Percentiles rank a stretch among this genome's conserved stretches.
These are phyloP conservation scores for Otis tarda DNA, from an alignment of 2,113 vertebrate genomes.

Conservation along the genomic window DNA sequence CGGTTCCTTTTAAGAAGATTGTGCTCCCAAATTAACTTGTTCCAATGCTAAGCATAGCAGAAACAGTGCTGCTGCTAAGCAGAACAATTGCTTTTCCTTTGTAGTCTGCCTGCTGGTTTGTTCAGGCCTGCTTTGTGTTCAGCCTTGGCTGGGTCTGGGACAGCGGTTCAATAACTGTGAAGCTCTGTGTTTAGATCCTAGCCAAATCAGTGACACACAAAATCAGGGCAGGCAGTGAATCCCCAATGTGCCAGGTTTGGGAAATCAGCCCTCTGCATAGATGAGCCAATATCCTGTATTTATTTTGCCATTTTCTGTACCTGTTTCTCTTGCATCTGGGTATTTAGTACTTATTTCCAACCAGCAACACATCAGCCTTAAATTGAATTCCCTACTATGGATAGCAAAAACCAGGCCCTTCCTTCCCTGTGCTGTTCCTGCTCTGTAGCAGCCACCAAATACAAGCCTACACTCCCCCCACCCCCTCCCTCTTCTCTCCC, in stretches of 20 bases:
- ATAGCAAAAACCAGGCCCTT: conserved; percentile 38
- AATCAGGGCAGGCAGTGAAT: conserved; percentile 56
- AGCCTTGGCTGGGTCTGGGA: conserved; percentile 65
- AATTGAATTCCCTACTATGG: conserved; percentile 49
- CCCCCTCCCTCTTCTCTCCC: neutral
- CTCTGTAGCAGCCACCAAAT: neutral
- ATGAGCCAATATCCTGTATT: conserved; percentile 47
- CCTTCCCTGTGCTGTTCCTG: neutral
- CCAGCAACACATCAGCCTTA: conserved; percentile 26
- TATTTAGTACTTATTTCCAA: conserved; percentile 37
- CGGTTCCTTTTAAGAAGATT: conserved; percentile 61
- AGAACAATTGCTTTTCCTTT: conserved; percentile 71
- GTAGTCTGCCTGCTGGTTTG: conserved; percentile 60
- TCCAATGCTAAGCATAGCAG: conserved; percentile 70
- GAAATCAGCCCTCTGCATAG: conserved; percentile 41
- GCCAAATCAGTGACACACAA: conserved; percentile 68
- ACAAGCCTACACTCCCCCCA: neutral
- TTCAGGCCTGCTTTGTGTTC: conserved; percentile 66
- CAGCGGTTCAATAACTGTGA: conserved; percentile 41
- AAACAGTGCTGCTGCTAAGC: conserved; percentile 55
- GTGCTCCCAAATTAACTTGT: conserved; percentile 79
- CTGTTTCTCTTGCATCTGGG: conserved; percentile 43
- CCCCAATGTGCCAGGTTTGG: conserved; percentile 49
- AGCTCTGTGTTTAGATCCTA: conserved; percentile 61
- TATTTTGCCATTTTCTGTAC: conserved; percentile 45